These are phyloP conservation scores for Mustela nigripes DNA, from an alignment of 2,113 vertebrate species.

Conservation along the genomic window DNA sequence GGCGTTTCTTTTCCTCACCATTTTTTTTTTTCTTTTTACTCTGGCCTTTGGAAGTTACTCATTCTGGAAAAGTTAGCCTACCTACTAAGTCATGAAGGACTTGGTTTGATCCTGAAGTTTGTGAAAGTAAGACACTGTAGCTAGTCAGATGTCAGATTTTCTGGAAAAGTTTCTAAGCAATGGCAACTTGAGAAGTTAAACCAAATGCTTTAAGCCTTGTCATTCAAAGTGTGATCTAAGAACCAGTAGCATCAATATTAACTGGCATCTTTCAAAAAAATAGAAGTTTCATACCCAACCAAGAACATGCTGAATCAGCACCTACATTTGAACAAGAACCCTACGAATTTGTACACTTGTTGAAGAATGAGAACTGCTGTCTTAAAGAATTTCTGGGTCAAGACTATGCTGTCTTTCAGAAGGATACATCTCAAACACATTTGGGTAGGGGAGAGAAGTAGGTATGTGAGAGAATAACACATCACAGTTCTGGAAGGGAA, in stretches of 20 bases:
- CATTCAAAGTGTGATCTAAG: background rate
- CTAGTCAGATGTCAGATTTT: background rate
- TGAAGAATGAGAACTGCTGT: background rate
- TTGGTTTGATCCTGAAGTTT: background rate
- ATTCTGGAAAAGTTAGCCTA: background rate
- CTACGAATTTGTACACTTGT: background rate
- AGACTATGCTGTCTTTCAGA: background rate
- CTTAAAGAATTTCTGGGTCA: conserved; percentile 15
- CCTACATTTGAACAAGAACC: background rate
- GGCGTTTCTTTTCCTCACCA: background rate
- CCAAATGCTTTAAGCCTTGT: background rate
- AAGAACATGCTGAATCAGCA: background rate
- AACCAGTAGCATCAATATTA: background rate
- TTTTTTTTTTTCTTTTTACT: background rate
- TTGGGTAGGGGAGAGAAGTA: background rate
- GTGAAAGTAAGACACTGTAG: background rate
- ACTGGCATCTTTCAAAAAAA: background rate
- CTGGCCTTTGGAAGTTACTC: background rate
- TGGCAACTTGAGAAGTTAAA: background rate
- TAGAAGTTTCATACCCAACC: background rate
- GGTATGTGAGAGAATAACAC: background rate
- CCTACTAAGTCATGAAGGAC: background rate
- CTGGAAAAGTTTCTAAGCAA: background rate
- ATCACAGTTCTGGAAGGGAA: background rate
- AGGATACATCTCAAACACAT: background rate